These are phyloP conservation scores for Myopa tessellatipennis DNA, from an alignment of 2,888 invertebrate species.

Conservation along the genomic window DNA sequence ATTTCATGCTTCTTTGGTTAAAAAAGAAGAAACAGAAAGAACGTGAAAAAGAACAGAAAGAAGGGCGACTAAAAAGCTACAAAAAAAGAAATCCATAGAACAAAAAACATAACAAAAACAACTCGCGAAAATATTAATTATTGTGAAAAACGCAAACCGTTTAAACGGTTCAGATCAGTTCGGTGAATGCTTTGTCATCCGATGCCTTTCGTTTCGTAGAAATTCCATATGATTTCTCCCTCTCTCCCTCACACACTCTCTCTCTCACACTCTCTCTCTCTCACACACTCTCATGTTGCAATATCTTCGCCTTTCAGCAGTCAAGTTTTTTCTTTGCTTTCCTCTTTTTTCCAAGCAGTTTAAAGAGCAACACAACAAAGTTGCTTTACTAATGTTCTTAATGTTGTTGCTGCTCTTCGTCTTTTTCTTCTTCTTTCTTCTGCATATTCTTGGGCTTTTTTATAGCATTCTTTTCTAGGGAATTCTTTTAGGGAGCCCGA, in stretches of 20 bases:
- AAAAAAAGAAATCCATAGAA: no score
- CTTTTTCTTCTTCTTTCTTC: conserved; percentile 5
- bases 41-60: not conserved
- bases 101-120: no score
- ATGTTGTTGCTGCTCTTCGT: not conserved
- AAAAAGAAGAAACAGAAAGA: not conserved
- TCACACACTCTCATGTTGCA: not conserved
- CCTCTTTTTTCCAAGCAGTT: not conserved
- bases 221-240: no score
- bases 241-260: not conserved
- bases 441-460: conserved; percentile 5
- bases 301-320: not conserved
- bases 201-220: no score
- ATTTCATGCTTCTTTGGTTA: not conserved
- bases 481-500: conserved; percentile 30
- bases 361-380: no score
- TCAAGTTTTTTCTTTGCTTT: not conserved
- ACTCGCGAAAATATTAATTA: not conserved
- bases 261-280: not conserved
- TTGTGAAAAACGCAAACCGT: not conserved
- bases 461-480: conserved; percentile 15
- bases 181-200: not conserved
- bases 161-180: not conserved
- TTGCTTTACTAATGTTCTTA: not conserved
- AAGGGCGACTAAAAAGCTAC: not conserved